Evolutionary conservation across 2,113 vertebrate species (phyloP).

Genomic region (Gymnogyps californianus): DNA sequence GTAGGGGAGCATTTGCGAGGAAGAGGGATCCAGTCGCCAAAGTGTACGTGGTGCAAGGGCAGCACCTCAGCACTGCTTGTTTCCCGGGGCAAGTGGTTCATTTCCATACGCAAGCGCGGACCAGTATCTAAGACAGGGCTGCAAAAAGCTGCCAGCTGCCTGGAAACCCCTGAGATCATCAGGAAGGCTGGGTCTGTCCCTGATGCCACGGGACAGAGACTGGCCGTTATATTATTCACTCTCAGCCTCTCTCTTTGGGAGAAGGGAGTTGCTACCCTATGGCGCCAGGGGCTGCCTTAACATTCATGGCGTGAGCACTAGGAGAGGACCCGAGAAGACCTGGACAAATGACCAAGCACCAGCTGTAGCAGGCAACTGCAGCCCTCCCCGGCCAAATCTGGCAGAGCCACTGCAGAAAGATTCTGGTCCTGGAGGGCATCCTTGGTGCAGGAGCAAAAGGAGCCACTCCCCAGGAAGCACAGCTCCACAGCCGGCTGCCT

Average conservation of each 20-base stretch:
- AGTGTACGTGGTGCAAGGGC: background rate
- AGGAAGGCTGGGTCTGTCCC: background rate
- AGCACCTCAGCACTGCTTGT: background rate
- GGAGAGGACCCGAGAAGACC: accelerated
- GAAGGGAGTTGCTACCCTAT: background rate
- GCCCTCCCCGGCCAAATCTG: background rate
- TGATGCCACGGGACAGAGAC: background rate
- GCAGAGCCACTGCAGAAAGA: background rate
- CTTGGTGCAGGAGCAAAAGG: background rate
- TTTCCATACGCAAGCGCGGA: background rate
- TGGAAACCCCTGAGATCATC: background rate
- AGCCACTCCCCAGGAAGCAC: accelerated
- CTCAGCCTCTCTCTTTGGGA: background rate
- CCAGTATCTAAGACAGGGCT: background rate
- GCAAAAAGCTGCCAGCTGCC: background rate
- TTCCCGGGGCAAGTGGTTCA: accelerated
- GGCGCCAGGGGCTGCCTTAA: accelerated
- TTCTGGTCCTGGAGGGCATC: background rate
- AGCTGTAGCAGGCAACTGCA: background rate
- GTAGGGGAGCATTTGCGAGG: background rate
- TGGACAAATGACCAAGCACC: background rate
- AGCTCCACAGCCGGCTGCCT: background rate
- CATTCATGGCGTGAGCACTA: accelerated
- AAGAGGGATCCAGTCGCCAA: background rate
- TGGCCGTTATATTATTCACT: background rate